Percentiles rank a stretch among this genome's conserved stretches.
Conservation (phyloP, 2,888 invertebrate genomes). For the Dryomyza anilis region DNA sequence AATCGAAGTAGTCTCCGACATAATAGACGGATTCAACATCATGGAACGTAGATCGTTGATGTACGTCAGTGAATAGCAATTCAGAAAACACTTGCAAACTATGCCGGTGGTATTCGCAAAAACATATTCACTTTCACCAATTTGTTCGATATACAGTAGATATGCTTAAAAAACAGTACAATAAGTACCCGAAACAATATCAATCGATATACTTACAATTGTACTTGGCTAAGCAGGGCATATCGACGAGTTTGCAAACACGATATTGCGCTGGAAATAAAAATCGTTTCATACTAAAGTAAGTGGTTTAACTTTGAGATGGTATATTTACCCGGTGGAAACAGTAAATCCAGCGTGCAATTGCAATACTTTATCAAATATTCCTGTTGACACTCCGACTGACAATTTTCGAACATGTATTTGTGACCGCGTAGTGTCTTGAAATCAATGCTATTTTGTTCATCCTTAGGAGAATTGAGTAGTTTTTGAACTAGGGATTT, state of each 20-base stretch:
- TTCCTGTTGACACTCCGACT: constrained; percentile 57
- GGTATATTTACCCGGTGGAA: constrained; percentile 44
- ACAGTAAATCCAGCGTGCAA: constrained; percentile 58
- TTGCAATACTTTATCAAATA: constrained; percentile 56
- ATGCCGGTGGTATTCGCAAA: constrained; percentile 41
- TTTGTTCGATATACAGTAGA: constrained; percentile 40
- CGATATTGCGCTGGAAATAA: constrained; percentile 29
- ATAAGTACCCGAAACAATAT: background rate
- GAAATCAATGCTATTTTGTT: constrained; percentile 41
- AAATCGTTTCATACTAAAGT: too few relatives aligned
- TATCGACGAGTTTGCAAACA: constrained; percentile 45
- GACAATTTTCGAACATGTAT: constrained; percentile 58
- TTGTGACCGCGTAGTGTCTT: constrained; percentile 52
- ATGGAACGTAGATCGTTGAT: constrained; percentile 40
- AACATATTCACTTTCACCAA: constrained; percentile 44
- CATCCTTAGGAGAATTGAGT: background rate
- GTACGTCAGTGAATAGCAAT: constrained; percentile 51
- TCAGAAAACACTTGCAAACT: constrained; percentile 51
- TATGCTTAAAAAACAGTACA: constrained; percentile 20
- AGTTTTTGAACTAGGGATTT: background rate
- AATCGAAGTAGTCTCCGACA: constrained; percentile 37
- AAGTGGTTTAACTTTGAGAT: too few relatives aligned
- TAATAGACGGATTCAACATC: constrained; percentile 25
- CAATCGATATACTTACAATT: constrained; percentile 37
- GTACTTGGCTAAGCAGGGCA: constrained; percentile 49